Conservation (phyloP, 2,797 vertebrate genomes). For the Heliangelus exortis region DNA sequence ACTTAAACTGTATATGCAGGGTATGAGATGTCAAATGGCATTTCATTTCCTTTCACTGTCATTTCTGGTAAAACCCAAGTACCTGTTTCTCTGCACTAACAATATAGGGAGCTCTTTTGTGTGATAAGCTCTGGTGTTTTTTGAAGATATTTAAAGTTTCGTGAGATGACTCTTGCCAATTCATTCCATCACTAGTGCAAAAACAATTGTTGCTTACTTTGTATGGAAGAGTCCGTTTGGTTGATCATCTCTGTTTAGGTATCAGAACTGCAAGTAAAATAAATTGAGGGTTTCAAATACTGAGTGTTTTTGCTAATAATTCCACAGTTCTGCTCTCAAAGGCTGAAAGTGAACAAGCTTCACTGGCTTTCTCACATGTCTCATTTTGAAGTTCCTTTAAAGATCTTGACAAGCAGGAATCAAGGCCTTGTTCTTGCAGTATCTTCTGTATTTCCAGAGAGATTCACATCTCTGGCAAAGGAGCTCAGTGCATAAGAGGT, state of each 20-base stretch:
- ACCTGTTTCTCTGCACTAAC: not conserved
- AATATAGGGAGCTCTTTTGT: not conserved
- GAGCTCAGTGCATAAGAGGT: not conserved
- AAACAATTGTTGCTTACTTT: not conserved
- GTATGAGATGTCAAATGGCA: not conserved
- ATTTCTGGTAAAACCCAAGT: not conserved
- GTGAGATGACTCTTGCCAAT: not conserved
- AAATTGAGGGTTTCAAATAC: not conserved
- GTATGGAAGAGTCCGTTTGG: not conserved
- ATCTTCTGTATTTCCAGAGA: not conserved
- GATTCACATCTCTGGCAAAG: not conserved
- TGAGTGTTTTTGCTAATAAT: not conserved
- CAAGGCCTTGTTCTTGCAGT: not conserved
- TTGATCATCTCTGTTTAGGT: not conserved
- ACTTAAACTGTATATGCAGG: not conserved
- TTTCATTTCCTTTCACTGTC: not conserved
- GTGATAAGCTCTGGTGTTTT: not conserved
- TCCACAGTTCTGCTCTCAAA: not conserved
- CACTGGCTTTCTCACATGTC: not conserved
- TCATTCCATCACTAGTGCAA: not conserved
- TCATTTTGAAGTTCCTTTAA: not conserved
- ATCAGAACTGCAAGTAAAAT: not conserved
- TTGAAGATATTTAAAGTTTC: not conserved
- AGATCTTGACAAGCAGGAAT: not conserved
- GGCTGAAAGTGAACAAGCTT: not conserved